Evolutionary conservation across 2,113 vertebrate genomes (phyloP), one percentile per base, ranked within the genome.

Genomic region (Calonectris borealis): DNA sequence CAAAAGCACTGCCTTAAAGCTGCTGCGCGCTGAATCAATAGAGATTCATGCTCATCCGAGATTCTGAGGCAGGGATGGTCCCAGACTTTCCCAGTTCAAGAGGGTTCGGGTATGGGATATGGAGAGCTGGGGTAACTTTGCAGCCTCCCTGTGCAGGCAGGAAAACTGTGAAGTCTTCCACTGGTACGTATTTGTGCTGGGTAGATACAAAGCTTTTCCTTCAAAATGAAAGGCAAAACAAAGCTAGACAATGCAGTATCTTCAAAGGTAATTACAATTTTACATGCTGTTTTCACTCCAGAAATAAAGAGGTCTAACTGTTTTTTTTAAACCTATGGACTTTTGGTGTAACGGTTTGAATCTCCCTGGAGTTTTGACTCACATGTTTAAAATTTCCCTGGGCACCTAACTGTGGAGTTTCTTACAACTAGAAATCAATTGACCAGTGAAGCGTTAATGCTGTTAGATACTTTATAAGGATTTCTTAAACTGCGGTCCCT

Each of bases 11-110:
- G 62, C 54, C 57, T 62, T 79, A 60, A 60, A 81, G 57, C 34
- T 54, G 66, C 61, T 65, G 65, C 0, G 0, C 22, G 46, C 18
- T 76, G 65, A 91, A 11, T 29, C 60, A 75, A 0, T 2, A 11
- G 21, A 34, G 40, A 77, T 8, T 86, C 16, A 4, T 34, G 61
- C 36, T 46, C n/a, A 22, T 38, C 18, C 16, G 16, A 82, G 64
- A 70, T 61, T 46, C 72, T 48, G 44, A 87, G 44, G 27, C 58
- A 65, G 49, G 29, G 44, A 77, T 42, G 54, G 22, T 40, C 55
- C 52, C 40, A 61, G 44, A 51, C 31, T 24, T 66, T 26, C 46
- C n/a, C 57, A 55, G n/a, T 42, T 80, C 49, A 55, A 44, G 79
- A 54, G 10, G 20, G 19, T 32, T 71, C 4, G 5, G 21, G 20